Conservation (phyloP, 2,888 invertebrate species). For the Aromia moschata region DNA sequence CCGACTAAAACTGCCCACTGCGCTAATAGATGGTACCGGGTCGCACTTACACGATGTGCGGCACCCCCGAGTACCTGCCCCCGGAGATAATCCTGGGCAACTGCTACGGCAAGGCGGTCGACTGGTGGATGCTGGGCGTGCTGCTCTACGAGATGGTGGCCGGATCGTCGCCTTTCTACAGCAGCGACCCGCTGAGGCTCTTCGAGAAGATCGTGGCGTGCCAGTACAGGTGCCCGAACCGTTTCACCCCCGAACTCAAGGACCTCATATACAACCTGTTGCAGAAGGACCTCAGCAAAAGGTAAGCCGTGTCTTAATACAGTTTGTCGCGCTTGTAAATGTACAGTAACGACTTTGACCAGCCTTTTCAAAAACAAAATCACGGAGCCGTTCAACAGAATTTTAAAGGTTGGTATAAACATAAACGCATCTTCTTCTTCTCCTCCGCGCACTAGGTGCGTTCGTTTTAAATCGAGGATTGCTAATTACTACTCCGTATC, state of each 20-base stretch:
- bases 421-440: too few relatives aligned
- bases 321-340: too few relatives aligned
- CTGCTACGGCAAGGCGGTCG: constrained; percentile 59
- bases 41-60: constrained; percentile 67
- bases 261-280: not conserved
- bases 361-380: too few relatives aligned
- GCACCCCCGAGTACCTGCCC: constrained; percentile 75
- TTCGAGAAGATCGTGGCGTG: not conserved
- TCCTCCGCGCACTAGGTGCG: too few relatives aligned
- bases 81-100: constrained; percentile 71
- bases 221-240: not conserved
- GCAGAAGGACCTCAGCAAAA: not conserved
- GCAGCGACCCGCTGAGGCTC: not conserved
- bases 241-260: not conserved
- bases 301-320: too few relatives aligned
- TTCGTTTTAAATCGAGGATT: too few relatives aligned
- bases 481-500: too few relatives aligned
- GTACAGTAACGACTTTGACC: too few relatives aligned
- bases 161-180: constrained; percentile 93
- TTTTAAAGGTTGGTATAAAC: too few relatives aligned
- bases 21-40: not conserved
- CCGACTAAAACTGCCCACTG: not conserved
- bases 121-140: constrained; percentile 79
- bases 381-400: too few relatives aligned
- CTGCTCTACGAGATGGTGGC: constrained; percentile 98